Evolutionary conservation across 2,113 vertebrate species (phyloP), one percentile per base, ranked within the genome.

Genomic region (Callospermophilus lateralis): DNA sequence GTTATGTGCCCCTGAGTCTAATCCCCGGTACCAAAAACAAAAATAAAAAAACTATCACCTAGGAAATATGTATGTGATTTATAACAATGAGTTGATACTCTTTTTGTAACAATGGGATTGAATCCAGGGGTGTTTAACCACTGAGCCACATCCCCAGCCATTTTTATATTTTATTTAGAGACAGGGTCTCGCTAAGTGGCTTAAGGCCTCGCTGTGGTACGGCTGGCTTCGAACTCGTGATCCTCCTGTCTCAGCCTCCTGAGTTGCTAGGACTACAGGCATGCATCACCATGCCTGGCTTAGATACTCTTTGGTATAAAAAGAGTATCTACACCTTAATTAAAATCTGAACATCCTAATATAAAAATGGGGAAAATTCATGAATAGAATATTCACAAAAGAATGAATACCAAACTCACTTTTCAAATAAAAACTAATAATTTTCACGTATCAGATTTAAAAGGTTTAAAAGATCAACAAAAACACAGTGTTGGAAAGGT

Each of bases 381-480:
- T 76, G 20, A 94, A 74, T 4, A 88, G 17, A 84, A 58, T 90
- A 87, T 65, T 91, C 32, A 84, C 58, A 89, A 96, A 94, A 93
- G 16, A 34, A 74, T n/a, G 32, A 90, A 80, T 74, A 72, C 32
- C 37, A 88, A 90, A 58, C 13, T 81, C 42, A 86, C 45, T 80
- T 86, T 93, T 28, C 67, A 90, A 95, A 79, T 70, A 84, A 95
- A 93, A 94, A 80, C 13, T 39, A 79, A 80, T 65, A 63, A 26
- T 58, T 94, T 92, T 88, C n/a, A 94, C 79, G 19, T 86, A 34
- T 89, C 72, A 92, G 34, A 87, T 65, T 81, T 79, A 68, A 48
- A 90, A 78, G 28, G 7, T 39, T 88, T 93, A 55, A 93, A 87
- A 95, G 20, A 86, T 70, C 17, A 84, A 84, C 8, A n/a, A 88